phyloP scores from a whole-genome alignment of 1,140 invertebrate genomes.

The Radopholus similis region DNA sequence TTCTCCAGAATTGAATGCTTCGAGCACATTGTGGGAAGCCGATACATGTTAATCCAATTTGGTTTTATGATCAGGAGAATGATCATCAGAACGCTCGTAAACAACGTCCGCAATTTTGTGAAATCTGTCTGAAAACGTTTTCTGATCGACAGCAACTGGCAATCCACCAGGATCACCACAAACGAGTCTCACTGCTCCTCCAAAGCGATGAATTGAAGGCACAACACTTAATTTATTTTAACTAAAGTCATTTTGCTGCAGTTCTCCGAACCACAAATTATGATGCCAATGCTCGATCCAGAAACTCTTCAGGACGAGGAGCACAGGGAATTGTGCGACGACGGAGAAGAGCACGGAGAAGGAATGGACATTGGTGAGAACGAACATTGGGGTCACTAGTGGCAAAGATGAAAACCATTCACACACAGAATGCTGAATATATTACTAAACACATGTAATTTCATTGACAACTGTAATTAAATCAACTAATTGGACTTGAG shows the following conservation, averaged over 20 bases:
- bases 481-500: neutral
- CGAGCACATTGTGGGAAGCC: constrained; percentile 40
- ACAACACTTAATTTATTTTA: neutral
- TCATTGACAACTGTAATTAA: constrained; percentile 3
- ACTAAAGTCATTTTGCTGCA: neutral
- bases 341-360: neutral
- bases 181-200: constrained; percentile 42
- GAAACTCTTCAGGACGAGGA: neutral
- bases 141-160: constrained; percentile 50
- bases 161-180: constrained; percentile 57
- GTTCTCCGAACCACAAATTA: constrained; percentile 12
- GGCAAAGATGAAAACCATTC: no score
- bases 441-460: neutral
- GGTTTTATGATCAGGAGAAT: constrained; percentile 19
- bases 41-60: neutral
- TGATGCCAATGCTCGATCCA: constrained; percentile 12
- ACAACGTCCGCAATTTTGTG: constrained; percentile 56
- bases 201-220: constrained; percentile 39
- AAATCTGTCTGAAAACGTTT: constrained; percentile 51
- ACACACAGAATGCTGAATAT: no score
- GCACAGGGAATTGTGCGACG: neutral
- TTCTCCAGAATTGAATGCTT: constrained; percentile 50
- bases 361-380: neutral
- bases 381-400: neutral
- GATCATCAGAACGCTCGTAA: constrained; percentile 42